A percentile compares a stretch with the other conserved stretches of the same genome.
Evolutionary conservation across 2,888 invertebrate genomes (phyloP).

Genomic region (Ormia ochracea): DNA sequence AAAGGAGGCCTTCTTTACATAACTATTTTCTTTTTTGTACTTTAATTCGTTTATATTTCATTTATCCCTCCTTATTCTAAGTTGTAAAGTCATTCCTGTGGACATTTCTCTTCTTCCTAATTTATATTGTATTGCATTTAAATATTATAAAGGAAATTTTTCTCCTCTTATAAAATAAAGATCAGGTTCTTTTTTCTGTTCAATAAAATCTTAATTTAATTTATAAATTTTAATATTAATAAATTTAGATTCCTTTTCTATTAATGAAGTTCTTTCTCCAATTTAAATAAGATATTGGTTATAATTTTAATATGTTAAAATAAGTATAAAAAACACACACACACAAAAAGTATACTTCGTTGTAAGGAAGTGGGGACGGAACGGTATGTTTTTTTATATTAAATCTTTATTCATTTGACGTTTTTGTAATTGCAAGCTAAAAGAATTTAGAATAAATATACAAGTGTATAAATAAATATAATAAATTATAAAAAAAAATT

Average conservation of each 20-base stretch:
- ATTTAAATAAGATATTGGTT: constrained; percentile 33
- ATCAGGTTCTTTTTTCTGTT: too few relatives aligned
- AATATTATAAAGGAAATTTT: not conserved
- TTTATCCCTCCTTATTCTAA: not conserved
- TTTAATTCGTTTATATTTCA: too few relatives aligned
- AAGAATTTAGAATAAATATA: constrained; percentile 48
- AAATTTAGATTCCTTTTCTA: not conserved
- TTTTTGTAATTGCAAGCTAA: constrained; percentile 47
- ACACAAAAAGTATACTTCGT: constrained; percentile 37
- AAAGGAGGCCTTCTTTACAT: constrained; percentile 15
- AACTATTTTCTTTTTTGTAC: too few relatives aligned
- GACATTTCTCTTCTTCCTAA: not conserved
- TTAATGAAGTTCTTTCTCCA: constrained; percentile 29
- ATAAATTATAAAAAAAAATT: constrained; percentile 33
- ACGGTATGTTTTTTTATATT: constrained; percentile 46
- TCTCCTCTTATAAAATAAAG: not conserved
- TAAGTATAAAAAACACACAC: not conserved
- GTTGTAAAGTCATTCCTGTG: constrained; percentile 37
- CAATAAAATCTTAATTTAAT: too few relatives aligned
- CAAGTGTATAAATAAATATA: not conserved
- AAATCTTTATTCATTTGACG: constrained; percentile 43
- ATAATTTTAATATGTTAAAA: constrained; percentile 3
- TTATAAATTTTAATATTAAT: too few relatives aligned
- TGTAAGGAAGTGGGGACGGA: constrained; percentile 58
- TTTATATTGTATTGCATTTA: constrained; percentile 39